Percentiles rank a stretch among this genome's conserved stretches.
These are phyloP conservation scores for Peromyscus aztecus DNA, from an alignment of 2,797 vertebrate species.

Conservation along the genomic window DNA sequence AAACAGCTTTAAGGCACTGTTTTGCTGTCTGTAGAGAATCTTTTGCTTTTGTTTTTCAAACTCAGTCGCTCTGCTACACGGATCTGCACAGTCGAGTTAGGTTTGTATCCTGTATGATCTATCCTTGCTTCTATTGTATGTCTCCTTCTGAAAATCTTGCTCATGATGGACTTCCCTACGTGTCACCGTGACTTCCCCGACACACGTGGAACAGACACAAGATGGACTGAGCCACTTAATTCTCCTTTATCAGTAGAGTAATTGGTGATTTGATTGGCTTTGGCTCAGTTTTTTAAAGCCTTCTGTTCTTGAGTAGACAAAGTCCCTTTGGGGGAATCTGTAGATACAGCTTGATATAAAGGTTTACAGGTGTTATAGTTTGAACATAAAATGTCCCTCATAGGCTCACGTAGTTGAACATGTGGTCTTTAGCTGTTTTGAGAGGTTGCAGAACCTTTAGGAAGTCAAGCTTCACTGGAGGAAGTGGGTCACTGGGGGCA, in stretches of 20 bases:
- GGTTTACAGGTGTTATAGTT: background rate
- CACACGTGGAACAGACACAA: background rate
- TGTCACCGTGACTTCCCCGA: background rate
- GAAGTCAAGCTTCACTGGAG: background rate
- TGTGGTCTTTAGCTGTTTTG: background rate
- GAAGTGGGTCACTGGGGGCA: background rate
- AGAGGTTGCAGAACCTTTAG: background rate
- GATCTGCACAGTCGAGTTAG: background rate
- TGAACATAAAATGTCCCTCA: background rate
- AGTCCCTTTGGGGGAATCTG: background rate
- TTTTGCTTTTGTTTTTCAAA: constrained; percentile 61
- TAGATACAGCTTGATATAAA: background rate
- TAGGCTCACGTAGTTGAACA: background rate
- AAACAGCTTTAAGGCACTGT: constrained; percentile 68
- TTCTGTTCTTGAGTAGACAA: constrained; percentile 41
- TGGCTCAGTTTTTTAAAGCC: background rate
- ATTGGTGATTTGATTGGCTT: constrained; percentile 1
- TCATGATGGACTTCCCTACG: background rate
- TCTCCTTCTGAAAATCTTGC: constrained; percentile 7
- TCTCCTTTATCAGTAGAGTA: constrained; percentile 18
- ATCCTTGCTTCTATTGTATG: background rate
- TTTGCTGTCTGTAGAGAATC: constrained; percentile 63
- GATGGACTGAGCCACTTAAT: background rate
- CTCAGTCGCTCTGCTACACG: constrained; percentile 48
- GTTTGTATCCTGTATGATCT: background rate